Evolutionary conservation across 2,888 invertebrate species (phyloP), one percentile per base, ranked within the genome.

Genomic region (Pocota personata): DNA sequence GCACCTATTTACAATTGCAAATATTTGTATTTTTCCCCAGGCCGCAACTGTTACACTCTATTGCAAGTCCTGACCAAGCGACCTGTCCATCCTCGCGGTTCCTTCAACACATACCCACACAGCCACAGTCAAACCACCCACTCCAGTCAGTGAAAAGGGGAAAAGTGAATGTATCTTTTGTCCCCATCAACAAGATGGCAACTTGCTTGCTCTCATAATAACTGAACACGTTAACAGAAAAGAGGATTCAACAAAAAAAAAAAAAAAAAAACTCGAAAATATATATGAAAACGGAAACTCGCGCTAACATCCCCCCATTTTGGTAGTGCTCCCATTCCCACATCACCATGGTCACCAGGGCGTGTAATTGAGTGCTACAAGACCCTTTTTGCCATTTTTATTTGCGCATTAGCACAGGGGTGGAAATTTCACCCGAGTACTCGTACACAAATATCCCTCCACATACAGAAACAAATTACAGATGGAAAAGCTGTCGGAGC

Each of bases 281-380:
- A 40, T 80, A 82, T 75, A 73, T 77, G 82, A 43, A 72, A 82
- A 72, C 55, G 60, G 69, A 82, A 79, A 57, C 57, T 72, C 77
- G 67, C 72, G 72, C 72, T 48, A 72, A 52, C 76, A 82, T 60
- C 66, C 30, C 52, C 52, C 64, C 77, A 55, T 5, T 43, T 30
- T 55, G 66, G 62, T 73, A 52, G 52, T 46, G 71, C 37, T 50
- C 71, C 32, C 32, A 48, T 4, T 19, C 66, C 66, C 79, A 84
- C 73, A 73, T 80, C 69, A 46, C 73, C 73, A 82, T 91, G 92
- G 92, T 92, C 92, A 91, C 91, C 91, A 89, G 91, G 92, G 92
- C 92, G 92, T 92, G 91, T 92, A 92, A 92, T 92, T 92, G 92
- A 92, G 92, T 92, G 92, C 91, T 91, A 92, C 92, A 91, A 91